Evolutionary conservation across 2,888 invertebrate genomes (phyloP), one percentile per base, ranked within the genome.

Genomic region (Linnaemya vulpina): DNA sequence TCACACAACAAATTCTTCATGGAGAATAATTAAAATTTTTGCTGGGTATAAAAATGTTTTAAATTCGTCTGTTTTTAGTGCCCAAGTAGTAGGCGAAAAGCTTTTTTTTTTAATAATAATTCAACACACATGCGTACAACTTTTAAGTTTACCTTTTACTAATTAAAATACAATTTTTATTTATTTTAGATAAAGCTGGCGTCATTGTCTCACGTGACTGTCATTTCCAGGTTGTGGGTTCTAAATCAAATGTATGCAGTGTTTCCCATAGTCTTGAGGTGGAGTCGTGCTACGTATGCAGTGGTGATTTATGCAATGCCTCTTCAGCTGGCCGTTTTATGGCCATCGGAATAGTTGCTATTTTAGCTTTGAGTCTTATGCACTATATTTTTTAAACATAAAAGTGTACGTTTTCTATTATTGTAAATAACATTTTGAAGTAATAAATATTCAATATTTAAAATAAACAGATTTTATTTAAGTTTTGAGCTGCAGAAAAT

Each of bases 261-360:
- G 91, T 92, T 30, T 89, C 89, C 11, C 91, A 91, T 87, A 92
- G 91, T 58, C 89, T 88, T 17, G 87, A 89, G 13, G 89, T 92
- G 49, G 89, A 90, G 8, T 89, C 83, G 78, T 96, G 96, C 88
- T 94, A 94, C 89, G 95, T 95, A 77, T 96, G 96, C 90, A 94
- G 95, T 78, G 93, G 93, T 40, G 95, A 96, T 87, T 94, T 94
- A 3, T 96, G 96, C 92, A 85, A 85, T 17, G 89, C 90, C 30
- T 90, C 91, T 20, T 89, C 90, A 0, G 90, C 92, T n/a, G 88
- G 87, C 15, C 88, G 90, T 17, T 88, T 88, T 51, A 58, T 90
- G 70, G 87, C 89, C 8, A 65, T 90, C 55, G 89, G 91, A 38
- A 84, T 88, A 10, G 86, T 88, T n/a, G 87, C 89, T 15, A 68